phyloP scores from a whole-genome alignment of 1,140 invertebrate genomes.

The Drosophila bipectinata region DNA sequence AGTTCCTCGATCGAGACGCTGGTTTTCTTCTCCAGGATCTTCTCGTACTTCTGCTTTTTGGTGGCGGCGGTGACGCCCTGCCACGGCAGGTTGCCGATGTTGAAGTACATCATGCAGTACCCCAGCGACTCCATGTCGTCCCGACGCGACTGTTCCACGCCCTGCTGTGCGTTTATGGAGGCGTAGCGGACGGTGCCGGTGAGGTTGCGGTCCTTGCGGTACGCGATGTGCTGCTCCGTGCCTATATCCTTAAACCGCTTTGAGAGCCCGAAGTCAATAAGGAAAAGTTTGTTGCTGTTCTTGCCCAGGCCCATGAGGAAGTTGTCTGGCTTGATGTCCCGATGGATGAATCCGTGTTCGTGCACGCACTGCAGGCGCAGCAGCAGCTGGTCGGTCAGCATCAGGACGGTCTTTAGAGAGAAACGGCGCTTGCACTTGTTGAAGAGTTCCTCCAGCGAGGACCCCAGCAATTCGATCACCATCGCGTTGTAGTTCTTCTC shows the following conservation, averaged over 20 bases:
- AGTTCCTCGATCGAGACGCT: conserved; percentile 97
- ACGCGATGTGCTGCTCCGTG: conserved; percentile 96
- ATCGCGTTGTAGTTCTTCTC: conserved; percentile 99
- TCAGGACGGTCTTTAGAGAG: conserved; percentile 97
- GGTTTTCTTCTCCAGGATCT: conserved; percentile 99
- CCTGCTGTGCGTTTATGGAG: conserved; percentile 91
- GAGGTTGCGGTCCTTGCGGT: conserved; percentile 99
- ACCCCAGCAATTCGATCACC: conserved; percentile 99
- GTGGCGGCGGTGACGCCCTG: conserved; percentile 97
- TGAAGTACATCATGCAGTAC: conserved; percentile 99
- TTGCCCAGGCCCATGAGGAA: conserved; percentile 99
- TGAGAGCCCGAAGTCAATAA: conserved; percentile 99
- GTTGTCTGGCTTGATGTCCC: conserved; percentile 99
- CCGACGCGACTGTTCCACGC: conserved; percentile 93
- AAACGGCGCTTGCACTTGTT: conserved; percentile 99
- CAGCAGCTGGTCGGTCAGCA: conserved; percentile 98
- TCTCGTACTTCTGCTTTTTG: conserved; percentile 98
- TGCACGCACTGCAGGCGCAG: conserved; percentile 98
- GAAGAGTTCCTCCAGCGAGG: conserved; percentile 98
- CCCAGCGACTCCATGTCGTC: conserved; percentile 98
- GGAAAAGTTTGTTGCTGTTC: conserved; percentile 95
- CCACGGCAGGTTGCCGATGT: conserved; percentile 97
- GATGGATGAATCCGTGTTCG: conserved; percentile 98
- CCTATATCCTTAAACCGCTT: conserved; percentile 97
- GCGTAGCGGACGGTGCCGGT: conserved; percentile 92